Base-by-base conservation (phyloP, 2,113 vertebrate species). In the Phylloscopus whistleri region DNA sequence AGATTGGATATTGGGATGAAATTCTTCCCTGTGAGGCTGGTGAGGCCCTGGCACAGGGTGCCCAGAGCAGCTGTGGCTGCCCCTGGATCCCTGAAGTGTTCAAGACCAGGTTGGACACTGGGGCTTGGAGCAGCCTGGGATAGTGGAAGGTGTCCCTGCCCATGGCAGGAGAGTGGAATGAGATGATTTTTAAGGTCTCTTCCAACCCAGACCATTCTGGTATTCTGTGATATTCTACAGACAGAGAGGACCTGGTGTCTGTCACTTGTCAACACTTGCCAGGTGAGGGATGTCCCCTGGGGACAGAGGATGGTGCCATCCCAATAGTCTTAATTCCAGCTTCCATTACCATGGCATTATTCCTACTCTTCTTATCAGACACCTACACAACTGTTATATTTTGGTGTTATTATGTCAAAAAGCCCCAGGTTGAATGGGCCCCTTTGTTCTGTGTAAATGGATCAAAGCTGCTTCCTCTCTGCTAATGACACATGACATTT, bases 31-130 rank as follows among this genome's bases (percentile, higher is more conserved):
- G 41, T 2, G 9, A n/a, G 23, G 23, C 6, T 28, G 39, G 1
- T 0, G 1, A 55, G 24, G 35, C 35, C 39, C 49, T 73, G 58
- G 49, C 49, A 73, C 49, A 39, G 56, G 23, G 2, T 60, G 16
- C 37, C 56, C 80, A 62, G 56, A 33, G 68, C 2, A 73, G 58
- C 81, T 73, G 58, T 33, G 81, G 49, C 11, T 84, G 53, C 11
- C 6, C 30, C 70, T 56, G 53, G 53, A 73, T 64, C 39, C 68
- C 28, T 73, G 13, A 0, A 63, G 22, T 46, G 48, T 0, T 39
- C 58, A 46, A 27, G 39, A 27, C 26, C 68, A 62, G 48, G 68
- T 0, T 84, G 68, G 81, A 31, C 0, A 0, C 41, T 43, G 43
- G 21, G 27, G 22, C 33, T 46, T 37, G 58, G 80, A 53, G 17